Base-by-base conservation (phyloP, 2,797 vertebrate genomes). In the Pampus argenteus region DNA sequence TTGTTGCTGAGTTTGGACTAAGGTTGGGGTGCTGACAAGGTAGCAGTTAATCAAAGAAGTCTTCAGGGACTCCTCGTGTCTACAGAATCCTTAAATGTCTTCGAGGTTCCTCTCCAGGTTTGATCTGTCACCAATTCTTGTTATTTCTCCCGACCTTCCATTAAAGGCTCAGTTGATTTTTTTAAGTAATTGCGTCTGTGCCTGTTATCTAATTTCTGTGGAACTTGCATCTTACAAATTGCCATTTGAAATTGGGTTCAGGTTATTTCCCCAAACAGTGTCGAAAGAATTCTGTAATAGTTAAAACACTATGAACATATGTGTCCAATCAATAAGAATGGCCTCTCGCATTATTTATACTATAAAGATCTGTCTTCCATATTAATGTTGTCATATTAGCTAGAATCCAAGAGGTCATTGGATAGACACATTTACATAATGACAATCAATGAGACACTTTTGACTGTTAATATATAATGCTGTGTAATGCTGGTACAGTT, bases 241-340 rank as follows among this genome's bases (percentile, higher is more conserved):
- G 45, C 34, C 38, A 20, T 74, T 78, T 81, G 9, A 84, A 84
- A 86, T 69, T 59, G 64, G 25, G 49, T 71, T 76, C 55, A 71
- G 57, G 44, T 61, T 82, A 76, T 63, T 82, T 75, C 72, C 79
- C 63, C 52, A 60, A 81, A 82, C 18, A 6, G 4, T 63, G 28
- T 62, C 40, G 60, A 13, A 79, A 79, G 31, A 29, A 58, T 58
- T 72, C 55, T 72, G 36, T 61, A 73, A 73, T 76, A 65, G 57
- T 65, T 83, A 62, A 11, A 31, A 73, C 57, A 79, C 15, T 3
- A 2, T 65, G 56, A 75, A 76, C 81, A 81, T 76, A 80, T 83
- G 69, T 81, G 66, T 67, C 72, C 49, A 79, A 82, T 90, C 82
- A 86, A 83, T 87, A 76, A 64, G 23, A 72, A 74, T 59, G 47